Percentiles rank a stretch among this genome's conserved stretches.
Conservation (phyloP, 2,888 invertebrate genomes). For the Cataglyphis rosenhaueri region DNA sequence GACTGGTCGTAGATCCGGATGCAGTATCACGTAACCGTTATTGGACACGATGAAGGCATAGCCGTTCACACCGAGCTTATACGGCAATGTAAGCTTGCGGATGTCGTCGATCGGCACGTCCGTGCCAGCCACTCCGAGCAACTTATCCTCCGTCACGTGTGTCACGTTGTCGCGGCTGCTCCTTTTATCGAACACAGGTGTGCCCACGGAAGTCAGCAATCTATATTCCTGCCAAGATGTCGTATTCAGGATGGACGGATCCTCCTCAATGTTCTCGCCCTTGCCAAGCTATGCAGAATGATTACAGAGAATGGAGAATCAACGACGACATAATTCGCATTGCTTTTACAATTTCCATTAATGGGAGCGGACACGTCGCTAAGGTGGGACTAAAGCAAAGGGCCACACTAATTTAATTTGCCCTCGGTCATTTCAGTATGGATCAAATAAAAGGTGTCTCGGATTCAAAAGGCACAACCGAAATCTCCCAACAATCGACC, state of each 20-base stretch:
- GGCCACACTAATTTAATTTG: conserved; percentile 22
- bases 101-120: conserved; percentile 97
- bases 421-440: conserved; percentile 6
- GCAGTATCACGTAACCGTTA: conserved; percentile 97
- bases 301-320: background rate
- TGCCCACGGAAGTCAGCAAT: conserved; percentile 95
- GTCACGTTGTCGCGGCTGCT: conserved; percentile 87
- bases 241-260: conserved; percentile 72
- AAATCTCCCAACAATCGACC: conserved; percentile 1
- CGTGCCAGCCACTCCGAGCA: conserved; percentile 98
- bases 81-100: conserved; percentile 94
- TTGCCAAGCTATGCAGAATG: conserved; percentile 66
- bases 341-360: background rate
- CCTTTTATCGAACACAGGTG: conserved; percentile 95
- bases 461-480: conserved; percentile 11
- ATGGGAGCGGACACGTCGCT: background rate
- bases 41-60: conserved; percentile 99
- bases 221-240: conserved; percentile 87
- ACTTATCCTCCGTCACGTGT: conserved; percentile 87
- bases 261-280: conserved; percentile 74
- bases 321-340: background rate
- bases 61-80: conserved; percentile 98
- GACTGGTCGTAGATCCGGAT: conserved; percentile 96
- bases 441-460: background rate
- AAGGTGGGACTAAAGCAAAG: conserved; percentile 11